Conservation (phyloP, 2,113 vertebrate genomes). For the Mormyrus iriodes region DNA sequence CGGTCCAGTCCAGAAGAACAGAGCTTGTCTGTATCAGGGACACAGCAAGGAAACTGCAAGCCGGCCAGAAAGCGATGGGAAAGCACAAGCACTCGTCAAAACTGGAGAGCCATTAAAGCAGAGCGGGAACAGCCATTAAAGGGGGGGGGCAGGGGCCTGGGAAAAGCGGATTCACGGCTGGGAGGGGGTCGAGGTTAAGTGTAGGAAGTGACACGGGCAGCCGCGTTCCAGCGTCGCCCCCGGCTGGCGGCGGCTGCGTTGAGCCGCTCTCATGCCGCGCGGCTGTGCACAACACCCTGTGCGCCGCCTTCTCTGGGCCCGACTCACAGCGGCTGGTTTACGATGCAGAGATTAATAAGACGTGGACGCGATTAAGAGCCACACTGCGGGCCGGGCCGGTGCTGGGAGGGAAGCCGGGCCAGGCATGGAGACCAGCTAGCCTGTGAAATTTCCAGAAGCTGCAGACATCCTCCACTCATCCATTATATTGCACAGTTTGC, state of each 20-base stretch:
- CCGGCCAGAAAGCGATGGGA: not conserved
- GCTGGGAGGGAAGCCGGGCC: slow-evolving; percentile 11
- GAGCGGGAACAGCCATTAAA: slow-evolving; percentile 7
- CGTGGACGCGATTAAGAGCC: slow-evolving; percentile 21
- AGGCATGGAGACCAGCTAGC: slow-evolving; percentile 20
- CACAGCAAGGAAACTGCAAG: slow-evolving; percentile 7
- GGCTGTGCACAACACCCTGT: not conserved
- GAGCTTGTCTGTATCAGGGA: slow-evolving; percentile 30
- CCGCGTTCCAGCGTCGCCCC: slow-evolving; percentile 24
- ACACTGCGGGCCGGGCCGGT: slow-evolving; percentile 11
- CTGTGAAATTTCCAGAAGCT: not conserved
- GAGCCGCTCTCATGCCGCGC: not conserved
- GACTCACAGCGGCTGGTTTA: slow-evolving; percentile 32
- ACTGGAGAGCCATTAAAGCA: not conserved
- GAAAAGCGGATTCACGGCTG: slow-evolving; percentile 21
- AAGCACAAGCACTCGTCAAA: not conserved
- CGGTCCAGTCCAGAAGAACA: not conserved
- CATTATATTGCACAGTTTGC: not conserved
- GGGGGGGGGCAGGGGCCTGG: slow-evolving; percentile 21
- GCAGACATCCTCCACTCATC: not conserved
- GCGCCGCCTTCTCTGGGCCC: too few species aligned
- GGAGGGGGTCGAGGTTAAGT: slow-evolving; percentile 28
- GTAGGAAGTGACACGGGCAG: slow-evolving; percentile 32
- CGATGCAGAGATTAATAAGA: slow-evolving; percentile 34
- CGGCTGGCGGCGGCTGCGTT: slow-evolving; percentile 26